phyloP scores from a whole-genome alignment of 2,888 invertebrate genomes.

The Chloromyia formosa region DNA sequence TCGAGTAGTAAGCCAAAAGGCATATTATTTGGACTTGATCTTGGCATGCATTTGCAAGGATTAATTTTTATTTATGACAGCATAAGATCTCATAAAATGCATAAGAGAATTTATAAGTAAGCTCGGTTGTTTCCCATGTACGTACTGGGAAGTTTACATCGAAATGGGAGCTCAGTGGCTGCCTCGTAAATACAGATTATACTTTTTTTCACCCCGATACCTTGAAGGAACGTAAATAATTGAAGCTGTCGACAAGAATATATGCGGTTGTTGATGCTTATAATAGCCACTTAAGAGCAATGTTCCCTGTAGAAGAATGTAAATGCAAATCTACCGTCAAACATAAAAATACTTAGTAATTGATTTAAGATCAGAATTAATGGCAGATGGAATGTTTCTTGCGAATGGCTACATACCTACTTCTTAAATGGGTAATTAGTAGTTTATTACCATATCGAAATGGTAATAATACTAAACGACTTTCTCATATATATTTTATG shows the following conservation, averaged over 20 bases:
- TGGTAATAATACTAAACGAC: too few relatives aligned
- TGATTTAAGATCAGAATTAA: slow-evolving; percentile 1
- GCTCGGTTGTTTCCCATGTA: not conserved
- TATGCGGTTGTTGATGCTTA: not conserved
- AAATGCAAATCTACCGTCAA: not conserved
- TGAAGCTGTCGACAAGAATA: slow-evolving; percentile 6
- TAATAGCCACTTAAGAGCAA: not conserved
- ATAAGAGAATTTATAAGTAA: not conserved
- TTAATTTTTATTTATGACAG: not conserved
- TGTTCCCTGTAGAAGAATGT: not conserved
- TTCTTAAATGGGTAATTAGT: too few relatives aligned
- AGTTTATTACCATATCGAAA: too few relatives aligned
- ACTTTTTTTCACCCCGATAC: not conserved
- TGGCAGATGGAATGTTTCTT: not conserved
- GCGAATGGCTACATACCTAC: too few relatives aligned
- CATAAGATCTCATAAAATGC: not conserved
- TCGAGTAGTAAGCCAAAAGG: not conserved
- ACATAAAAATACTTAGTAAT: not conserved
- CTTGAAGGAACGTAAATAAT: not conserved
- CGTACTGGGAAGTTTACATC: not conserved
- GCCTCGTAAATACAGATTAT: not conserved
- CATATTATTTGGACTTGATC: slow-evolving; percentile 5
- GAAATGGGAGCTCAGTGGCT: not conserved
- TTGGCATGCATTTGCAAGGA: not conserved
- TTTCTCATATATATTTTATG: too few relatives aligned